A percentile compares a stretch with the other conserved stretches of the same genome.
Conservation (phyloP, 1,140 invertebrate species). For the Samia ricini region DNA sequence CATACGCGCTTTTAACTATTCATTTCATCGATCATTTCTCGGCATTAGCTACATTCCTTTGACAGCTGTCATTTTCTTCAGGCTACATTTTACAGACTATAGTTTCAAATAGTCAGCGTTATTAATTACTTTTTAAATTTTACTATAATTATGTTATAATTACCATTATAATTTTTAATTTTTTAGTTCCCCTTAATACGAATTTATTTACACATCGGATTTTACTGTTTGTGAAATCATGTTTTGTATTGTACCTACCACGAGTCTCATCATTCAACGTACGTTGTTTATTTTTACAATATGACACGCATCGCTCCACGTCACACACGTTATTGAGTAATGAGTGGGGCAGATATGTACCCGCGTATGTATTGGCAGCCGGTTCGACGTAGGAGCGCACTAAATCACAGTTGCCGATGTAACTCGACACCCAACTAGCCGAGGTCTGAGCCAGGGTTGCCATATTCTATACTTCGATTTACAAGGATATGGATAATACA, state of each 20-base stretch:
- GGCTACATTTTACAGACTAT: no score
- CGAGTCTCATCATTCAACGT: constrained; percentile 24
- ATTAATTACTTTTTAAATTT: no score
- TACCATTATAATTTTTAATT: no score
- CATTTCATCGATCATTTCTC: no score
- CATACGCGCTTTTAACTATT: no score
- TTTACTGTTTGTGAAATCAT: not conserved
- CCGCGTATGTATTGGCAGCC: constrained; percentile 25
- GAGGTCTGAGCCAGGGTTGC: not conserved
- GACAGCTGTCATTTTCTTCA: no score
- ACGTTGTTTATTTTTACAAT: constrained; percentile 33
- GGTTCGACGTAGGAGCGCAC: not conserved
- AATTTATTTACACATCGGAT: no score
- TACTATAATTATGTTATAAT: no score
- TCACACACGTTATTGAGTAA: constrained; percentile 30
- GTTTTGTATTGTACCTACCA: not conserved
- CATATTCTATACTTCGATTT: not conserved
- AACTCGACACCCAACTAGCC: not conserved
- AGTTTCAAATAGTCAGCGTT: no score
- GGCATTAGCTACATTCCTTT: no score
- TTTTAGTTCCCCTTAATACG: no score
- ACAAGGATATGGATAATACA: not conserved
- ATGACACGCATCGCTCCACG: constrained; percentile 15
- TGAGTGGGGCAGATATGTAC: constrained; percentile 14
- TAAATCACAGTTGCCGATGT: constrained; percentile 5